A percentile compares a stretch with the other conserved stretches of the same genome.
Evolutionary conservation across 2,888 invertebrate species (phyloP).

Genomic region (Drosophila diplacantha): DNA sequence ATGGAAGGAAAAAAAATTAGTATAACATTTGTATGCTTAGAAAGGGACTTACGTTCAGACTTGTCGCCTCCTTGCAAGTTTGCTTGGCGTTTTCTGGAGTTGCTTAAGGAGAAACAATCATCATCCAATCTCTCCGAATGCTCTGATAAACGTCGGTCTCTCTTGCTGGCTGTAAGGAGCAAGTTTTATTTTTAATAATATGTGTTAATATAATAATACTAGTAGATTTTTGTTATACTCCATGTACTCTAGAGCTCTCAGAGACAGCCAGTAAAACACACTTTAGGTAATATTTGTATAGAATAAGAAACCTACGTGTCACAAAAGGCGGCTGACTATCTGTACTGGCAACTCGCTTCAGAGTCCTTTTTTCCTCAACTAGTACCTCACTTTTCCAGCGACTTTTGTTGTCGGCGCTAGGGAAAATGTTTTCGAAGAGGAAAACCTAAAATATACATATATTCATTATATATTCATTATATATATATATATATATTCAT

Average conservation of each 20-base stretch:
- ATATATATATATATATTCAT: background rate
- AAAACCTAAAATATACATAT: constrained; percentile 9
- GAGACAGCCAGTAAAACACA: too few species aligned
- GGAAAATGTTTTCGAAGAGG: constrained; percentile 23
- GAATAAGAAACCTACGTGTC: constrained; percentile 16
- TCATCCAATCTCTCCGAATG: background rate
- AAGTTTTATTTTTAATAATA: background rate
- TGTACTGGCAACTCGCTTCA: constrained; percentile 13
- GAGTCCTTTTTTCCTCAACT: background rate
- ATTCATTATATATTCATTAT: background rate
- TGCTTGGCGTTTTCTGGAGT: background rate
- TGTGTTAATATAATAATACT: too few species aligned
- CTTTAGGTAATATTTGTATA: too few species aligned
- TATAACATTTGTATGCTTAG: too few species aligned
- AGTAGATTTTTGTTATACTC: too few species aligned
- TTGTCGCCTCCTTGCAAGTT: background rate
- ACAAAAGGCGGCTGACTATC: constrained; percentile 10
- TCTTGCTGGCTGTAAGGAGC: constrained; percentile 2
- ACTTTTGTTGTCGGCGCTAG: background rate
- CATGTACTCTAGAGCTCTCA: too few species aligned
- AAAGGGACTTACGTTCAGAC: background rate
- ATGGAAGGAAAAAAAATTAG: background rate
- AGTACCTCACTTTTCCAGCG: background rate
- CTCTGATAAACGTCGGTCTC: constrained; percentile 19
- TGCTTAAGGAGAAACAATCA: background rate